phyloP scores from a whole-genome alignment of 2,113 vertebrate genomes.

The Hystrix brachyura region DNA sequence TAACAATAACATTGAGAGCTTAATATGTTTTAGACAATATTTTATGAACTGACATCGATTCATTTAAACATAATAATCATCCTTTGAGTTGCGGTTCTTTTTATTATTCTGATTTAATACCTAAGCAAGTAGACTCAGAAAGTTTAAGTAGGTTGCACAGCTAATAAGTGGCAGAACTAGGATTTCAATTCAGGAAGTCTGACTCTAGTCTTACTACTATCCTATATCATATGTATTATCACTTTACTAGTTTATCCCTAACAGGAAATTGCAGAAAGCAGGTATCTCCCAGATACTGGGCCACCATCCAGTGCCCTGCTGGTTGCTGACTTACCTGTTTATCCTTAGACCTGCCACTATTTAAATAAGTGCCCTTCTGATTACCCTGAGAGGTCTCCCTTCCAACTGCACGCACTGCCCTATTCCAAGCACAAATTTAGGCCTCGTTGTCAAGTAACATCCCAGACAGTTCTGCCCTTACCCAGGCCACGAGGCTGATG shows the following conservation, averaged over 20 bases:
- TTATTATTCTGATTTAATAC: background rate
- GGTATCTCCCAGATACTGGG: background rate
- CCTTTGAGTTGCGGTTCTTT: background rate
- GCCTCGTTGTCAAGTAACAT: background rate
- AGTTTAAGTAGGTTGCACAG: background rate
- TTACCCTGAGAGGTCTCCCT: background rate
- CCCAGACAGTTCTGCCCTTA: conserved; percentile 77
- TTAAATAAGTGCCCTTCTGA: background rate
- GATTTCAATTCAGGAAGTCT: background rate
- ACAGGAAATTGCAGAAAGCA: background rate
- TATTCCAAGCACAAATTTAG: background rate
- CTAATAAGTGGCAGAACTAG: background rate
- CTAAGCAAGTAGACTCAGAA: background rate
- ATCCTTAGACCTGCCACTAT: background rate
- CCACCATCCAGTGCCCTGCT: too few relatives aligned
- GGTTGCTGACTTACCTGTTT: background rate
- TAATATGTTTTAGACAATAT: background rate
- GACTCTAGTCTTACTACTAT: accelerated
- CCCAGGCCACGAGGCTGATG: conserved; percentile 90
- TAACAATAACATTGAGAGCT: background rate
- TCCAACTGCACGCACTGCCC: too few relatives aligned
- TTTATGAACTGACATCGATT: background rate
- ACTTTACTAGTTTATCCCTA: background rate
- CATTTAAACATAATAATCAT: background rate
- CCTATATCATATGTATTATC: background rate